Conservation (phyloP, 2,888 invertebrate species). For the Cephus pygmeus region DNA sequence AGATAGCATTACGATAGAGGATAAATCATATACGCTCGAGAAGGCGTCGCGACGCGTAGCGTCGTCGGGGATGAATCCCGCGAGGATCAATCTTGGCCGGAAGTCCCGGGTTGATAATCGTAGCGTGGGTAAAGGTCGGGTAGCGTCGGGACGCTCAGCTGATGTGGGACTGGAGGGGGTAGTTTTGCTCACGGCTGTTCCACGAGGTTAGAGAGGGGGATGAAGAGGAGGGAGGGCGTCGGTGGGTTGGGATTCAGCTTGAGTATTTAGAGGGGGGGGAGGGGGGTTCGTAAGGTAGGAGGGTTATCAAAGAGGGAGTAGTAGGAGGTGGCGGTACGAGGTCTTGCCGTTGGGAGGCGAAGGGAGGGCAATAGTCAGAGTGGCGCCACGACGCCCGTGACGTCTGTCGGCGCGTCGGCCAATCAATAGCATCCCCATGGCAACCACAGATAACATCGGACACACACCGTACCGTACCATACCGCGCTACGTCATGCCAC, state of each 20-base stretch:
- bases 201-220: slow-evolving; percentile 17
- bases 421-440: slow-evolving; percentile 67
- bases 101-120: slow-evolving; percentile 15
- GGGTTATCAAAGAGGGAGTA: slow-evolving; percentile 39
- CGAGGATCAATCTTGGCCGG: slow-evolving; percentile 5
- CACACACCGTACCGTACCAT: slow-evolving; percentile 56
- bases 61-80: not conserved
- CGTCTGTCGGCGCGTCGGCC: slow-evolving; percentile 67
- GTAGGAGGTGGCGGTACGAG: not conserved
- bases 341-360: slow-evolving; percentile 46
- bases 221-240: slow-evolving; percentile 24
- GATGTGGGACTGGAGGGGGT: slow-evolving; percentile 28
- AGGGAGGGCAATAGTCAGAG: slow-evolving; percentile 69
- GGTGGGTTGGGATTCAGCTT: slow-evolving; percentile 29
- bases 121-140: slow-evolving; percentile 17
- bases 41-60: not conserved
- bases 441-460: slow-evolving; percentile 67
- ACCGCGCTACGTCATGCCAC: slow-evolving; percentile 48
- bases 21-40: not conserved
- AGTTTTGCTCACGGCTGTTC: slow-evolving; percentile 26
- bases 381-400: slow-evolving; percentile 70
- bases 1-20: too few species aligned
- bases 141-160: slow-evolving; percentile 40
- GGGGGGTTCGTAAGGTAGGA: slow-evolving; percentile 22
- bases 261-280: slow-evolving; percentile 23